Evolutionary conservation across 2,888 invertebrate genomes (phyloP).

Genomic region (Odontocerum albicorne): DNA sequence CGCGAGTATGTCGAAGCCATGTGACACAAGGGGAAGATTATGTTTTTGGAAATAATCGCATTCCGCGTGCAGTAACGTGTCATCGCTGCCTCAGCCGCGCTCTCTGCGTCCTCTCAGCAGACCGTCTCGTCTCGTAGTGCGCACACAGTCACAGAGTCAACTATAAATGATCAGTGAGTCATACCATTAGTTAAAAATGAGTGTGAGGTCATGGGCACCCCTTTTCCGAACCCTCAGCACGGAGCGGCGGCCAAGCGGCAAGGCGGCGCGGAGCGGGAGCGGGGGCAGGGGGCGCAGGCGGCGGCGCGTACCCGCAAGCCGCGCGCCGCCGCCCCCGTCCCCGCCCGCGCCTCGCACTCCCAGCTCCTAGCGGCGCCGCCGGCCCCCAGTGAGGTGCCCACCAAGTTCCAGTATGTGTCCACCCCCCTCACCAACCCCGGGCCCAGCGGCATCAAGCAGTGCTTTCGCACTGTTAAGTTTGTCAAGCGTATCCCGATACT

Average conservation of each 20-base stretch:
- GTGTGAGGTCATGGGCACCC: conserved; percentile 57
- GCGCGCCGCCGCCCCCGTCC: conserved; percentile 48
- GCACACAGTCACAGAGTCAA: conserved; percentile 1
- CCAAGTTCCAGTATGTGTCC: conserved; percentile 54
- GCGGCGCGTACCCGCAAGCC: conserved; percentile 45
- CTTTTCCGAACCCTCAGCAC: conserved; percentile 58
- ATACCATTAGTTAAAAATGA: conserved; percentile 48
- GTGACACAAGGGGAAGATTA: conserved; percentile 24
- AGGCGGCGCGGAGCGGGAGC: conserved; percentile 43
- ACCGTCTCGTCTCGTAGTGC: conserved; percentile 1
- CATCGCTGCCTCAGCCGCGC: conserved; percentile 5
- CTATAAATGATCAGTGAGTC: conserved; percentile 26
- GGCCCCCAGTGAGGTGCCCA: conserved; percentile 52
- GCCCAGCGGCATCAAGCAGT: conserved; percentile 55
- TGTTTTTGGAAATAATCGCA: conserved; percentile 24
- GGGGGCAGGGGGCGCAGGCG: conserved; percentile 46
- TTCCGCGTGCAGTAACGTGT: conserved; percentile 14
- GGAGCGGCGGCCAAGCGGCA: conserved; percentile 46
- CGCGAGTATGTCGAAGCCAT: conserved; percentile 20
- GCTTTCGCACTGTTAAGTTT: conserved; percentile 54
- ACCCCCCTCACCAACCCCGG: conserved; percentile 47
- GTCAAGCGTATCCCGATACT: conserved; percentile 53
- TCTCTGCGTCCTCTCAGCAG: not conserved
- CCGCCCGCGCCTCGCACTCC: conserved; percentile 38
- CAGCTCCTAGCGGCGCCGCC: conserved; percentile 42